phyloP scores from a whole-genome alignment of 1,140 invertebrate genomes.

The Ostrea denselamellosa region DNA sequence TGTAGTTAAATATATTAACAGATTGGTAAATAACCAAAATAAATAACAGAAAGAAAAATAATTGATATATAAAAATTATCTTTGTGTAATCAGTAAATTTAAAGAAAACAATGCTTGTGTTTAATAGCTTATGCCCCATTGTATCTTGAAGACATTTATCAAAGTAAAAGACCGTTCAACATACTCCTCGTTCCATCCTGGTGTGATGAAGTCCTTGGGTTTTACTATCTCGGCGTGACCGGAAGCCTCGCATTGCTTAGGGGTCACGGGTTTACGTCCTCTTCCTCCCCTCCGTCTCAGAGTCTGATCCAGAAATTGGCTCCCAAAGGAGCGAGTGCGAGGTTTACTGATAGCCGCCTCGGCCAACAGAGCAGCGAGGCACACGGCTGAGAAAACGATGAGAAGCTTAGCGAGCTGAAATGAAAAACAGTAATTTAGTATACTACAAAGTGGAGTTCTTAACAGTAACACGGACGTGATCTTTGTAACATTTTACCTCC shows the following conservation, averaged over 20 bases:
- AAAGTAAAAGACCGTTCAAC: neutral
- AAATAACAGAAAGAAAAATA: too few species aligned
- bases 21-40: too few species aligned
- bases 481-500: neutral
- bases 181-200: neutral
- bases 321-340: neutral
- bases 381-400: neutral
- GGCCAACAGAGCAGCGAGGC: neutral
- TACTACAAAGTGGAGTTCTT: neutral
- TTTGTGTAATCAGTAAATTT: too few species aligned
- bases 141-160: too few species aligned
- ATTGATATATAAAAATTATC: too few species aligned
- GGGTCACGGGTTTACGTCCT: neutral
- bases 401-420: constrained; percentile 8
- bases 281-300: neutral
- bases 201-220: constrained; percentile 23
- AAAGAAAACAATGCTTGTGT: too few species aligned
- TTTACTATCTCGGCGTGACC: constrained; percentile 9
- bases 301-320: neutral
- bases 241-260: neutral
- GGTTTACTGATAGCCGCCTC: neutral
- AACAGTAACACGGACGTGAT: too few species aligned
- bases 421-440: neutral
- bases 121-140: too few species aligned
- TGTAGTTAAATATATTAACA: too few species aligned